Base-by-base conservation (phyloP, 2,113 vertebrate genomes). In the Parus major region DNA sequence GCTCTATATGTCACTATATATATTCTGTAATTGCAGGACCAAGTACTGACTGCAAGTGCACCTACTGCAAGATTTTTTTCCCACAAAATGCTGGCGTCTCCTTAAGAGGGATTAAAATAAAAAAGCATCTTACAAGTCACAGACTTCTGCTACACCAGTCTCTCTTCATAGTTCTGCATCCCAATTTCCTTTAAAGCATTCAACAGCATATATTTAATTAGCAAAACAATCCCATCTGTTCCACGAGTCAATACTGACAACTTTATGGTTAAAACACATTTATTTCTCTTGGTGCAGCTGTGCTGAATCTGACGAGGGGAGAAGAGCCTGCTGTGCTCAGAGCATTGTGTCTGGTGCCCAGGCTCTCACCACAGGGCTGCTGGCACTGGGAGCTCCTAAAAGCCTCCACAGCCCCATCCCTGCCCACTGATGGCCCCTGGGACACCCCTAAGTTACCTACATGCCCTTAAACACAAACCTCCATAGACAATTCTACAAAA, bases 211-310 rank as follows among this genome's bases (percentile, higher is more conserved):
- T 56, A 87, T 85, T 87, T 72, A 90, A 96, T 92, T 65, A 91
- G 81, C 65, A 71, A 92, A 96, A 65, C 87, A 95, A 84, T 71
- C 46, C 89, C 89, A 82, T 92, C 94, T 95, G 95, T 89, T 91
- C 78, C 69, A 82, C 49, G 15, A 95, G 73, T 87, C 91, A 87
- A 42, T 57, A 75, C 91, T 87, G 84, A 91, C 86, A 83, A 91
- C 35, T 72, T 91, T 19, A 65, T 3, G 13, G 69, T 82, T 95
- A 65, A 85, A 92, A 94, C 57, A 69, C 53, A 56, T 2, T 10
- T 70, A 60, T 76, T 91, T 86, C 69, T 88, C 69, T 89, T 24
- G 2, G 52, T 80, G 85, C 91, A 92, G 70, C 81, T 87, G 86
- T 82, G 83, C 80, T 94, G 53, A 64, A 56, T 70, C 44, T 57